Conservation (phyloP, 2,888 invertebrate genomes). For the Deroplatys truncata region DNA sequence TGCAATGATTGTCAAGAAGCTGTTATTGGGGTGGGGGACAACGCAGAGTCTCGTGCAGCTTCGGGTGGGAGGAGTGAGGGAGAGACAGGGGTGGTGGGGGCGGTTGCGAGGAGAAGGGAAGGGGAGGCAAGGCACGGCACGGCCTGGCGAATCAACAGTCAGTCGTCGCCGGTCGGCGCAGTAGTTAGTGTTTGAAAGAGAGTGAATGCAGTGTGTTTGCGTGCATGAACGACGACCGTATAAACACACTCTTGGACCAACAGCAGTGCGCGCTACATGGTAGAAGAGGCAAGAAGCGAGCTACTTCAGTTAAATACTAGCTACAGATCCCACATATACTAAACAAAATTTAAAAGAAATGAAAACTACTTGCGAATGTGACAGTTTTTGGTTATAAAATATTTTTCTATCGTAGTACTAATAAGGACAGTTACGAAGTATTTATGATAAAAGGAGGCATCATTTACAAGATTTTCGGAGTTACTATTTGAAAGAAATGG, state of each 20-base stretch:
- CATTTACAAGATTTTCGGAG: background rate
- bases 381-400: background rate
- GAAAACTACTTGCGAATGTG: background rate
- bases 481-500: background rate
- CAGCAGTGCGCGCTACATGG: background rate
- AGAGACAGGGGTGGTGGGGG: background rate
- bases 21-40: background rate
- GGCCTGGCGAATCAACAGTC: conserved; percentile 2
- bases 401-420: background rate
- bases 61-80: background rate
- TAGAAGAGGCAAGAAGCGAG: too few species aligned
- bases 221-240: background rate
- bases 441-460: background rate
- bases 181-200: background rate
- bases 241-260: background rate
- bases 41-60: background rate
- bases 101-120: background rate
- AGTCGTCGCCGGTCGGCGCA: background rate
- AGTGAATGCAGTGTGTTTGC: background rate
- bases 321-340: background rate
- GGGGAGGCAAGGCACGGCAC: background rate
- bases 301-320: too few species aligned
- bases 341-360: background rate
- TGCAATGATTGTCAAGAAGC: background rate
- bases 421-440: background rate